Evolutionary conservation across 2,113 vertebrate genomes (phyloP).

Genomic region (Saccopteryx leptura): DNA sequence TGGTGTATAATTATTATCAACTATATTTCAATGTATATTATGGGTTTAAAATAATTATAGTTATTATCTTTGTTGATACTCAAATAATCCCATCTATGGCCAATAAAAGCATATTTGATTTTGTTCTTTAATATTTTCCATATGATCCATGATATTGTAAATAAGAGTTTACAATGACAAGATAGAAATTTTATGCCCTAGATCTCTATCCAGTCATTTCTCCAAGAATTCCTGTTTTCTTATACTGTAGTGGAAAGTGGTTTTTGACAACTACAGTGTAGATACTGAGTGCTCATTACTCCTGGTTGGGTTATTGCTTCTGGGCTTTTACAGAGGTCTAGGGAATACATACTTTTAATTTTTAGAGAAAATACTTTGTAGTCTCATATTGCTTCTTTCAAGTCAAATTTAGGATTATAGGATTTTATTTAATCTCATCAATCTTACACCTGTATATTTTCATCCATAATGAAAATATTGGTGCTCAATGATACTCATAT

Average conservation of each 20-base stretch:
- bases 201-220: background rate
- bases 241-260: background rate
- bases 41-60: background rate
- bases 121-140: background rate
- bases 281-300: background rate
- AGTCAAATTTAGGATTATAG: background rate
- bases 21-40: background rate
- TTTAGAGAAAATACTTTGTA: background rate
- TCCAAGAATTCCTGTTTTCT: background rate
- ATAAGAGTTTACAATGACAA: background rate
- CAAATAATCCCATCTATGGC: background rate
- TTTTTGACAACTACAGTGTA: background rate
- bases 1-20: background rate
- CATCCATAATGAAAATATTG: background rate
- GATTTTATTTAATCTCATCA: slow-evolving; percentile 10
- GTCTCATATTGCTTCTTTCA: background rate
- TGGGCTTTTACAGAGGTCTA: background rate
- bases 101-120: background rate
- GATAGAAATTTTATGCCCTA: background rate
- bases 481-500: background rate
- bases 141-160: background rate
- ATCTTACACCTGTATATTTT: background rate
- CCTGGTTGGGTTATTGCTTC: background rate
- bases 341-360: background rate
- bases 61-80: background rate